These are phyloP conservation scores for Lasiurus borealis DNA, from an alignment of 2,113 vertebrate genomes.

Conservation along the genomic window DNA sequence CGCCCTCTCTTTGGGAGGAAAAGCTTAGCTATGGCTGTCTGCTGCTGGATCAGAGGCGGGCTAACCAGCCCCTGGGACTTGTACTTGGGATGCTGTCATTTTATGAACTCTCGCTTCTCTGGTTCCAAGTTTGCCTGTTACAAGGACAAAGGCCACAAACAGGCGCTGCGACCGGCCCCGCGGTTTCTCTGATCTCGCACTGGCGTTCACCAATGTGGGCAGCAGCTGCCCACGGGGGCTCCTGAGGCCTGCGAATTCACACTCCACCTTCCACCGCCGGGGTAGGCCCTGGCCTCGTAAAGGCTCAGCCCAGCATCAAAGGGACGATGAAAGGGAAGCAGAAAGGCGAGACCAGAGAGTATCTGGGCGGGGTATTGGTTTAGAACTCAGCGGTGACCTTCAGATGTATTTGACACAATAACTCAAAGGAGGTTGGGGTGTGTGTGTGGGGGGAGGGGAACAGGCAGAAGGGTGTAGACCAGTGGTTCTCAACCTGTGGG, in stretches of 20 bases:
- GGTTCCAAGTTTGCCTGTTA: background rate
- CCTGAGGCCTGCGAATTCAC: slow-evolving; percentile 18
- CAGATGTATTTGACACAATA: background rate
- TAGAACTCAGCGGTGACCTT: slow-evolving; percentile 43
- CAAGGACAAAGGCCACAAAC: background rate
- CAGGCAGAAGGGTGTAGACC: too few relatives aligned
- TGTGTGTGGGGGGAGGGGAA: too few relatives aligned
- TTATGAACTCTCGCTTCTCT: slow-evolving; percentile 33
- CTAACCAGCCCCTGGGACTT: background rate
- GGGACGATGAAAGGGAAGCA: slow-evolving; percentile 25
- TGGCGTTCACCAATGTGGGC: slow-evolving; percentile 24
- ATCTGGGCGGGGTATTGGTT: background rate
- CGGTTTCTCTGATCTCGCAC: slow-evolving; percentile 41
- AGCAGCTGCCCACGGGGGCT: background rate
- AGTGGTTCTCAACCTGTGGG: too few relatives aligned
- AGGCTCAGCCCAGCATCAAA: slow-evolving; percentile 68
- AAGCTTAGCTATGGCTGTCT: background rate
- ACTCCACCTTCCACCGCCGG: background rate
- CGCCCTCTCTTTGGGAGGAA: background rate
- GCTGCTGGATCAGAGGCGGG: background rate
- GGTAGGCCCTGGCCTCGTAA: slow-evolving; percentile 43
- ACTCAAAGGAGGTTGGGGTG: background rate
- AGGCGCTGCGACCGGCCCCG: background rate
- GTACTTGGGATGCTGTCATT: background rate
- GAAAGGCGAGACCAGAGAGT: background rate